Evolutionary conservation across 2,797 vertebrate species (phyloP).

Genomic region (Mormyrops attenuatus): DNA sequence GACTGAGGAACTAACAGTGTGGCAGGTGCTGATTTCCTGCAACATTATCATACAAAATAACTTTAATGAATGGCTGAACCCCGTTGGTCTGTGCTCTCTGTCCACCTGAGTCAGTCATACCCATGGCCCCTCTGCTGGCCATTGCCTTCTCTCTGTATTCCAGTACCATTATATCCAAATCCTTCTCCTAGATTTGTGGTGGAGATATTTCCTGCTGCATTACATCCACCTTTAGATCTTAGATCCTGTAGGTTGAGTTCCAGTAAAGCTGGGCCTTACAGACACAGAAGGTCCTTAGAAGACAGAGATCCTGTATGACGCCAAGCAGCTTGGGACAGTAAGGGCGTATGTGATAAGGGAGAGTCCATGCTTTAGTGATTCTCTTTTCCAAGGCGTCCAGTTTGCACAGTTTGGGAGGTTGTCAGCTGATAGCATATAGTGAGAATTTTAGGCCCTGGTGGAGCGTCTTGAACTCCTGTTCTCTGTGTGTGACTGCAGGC

Average conservation of each 20-base stretch:
- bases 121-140: background rate
- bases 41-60: background rate
- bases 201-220: background rate
- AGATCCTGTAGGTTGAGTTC: background rate
- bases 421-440: background rate
- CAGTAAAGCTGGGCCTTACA: background rate
- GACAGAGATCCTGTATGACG: background rate
- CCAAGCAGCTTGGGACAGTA: background rate
- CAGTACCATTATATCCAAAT: background rate
- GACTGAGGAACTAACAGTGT: background rate
- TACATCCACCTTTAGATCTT: background rate
- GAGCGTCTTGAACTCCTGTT: background rate
- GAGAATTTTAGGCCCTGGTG: background rate
- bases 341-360: background rate
- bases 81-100: background rate
- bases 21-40: background rate
- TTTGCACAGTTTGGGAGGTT: background rate
- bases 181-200: background rate
- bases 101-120: background rate
- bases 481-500: conserved; percentile 55
- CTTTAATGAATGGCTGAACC: background rate
- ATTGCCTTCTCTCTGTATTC: background rate
- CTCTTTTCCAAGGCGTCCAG: background rate
- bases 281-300: background rate
- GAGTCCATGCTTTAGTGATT: background rate